These are phyloP conservation scores for Xenopus laevis DNA, from an alignment of 2,113 vertebrate genomes.

Conservation along the genomic window DNA sequence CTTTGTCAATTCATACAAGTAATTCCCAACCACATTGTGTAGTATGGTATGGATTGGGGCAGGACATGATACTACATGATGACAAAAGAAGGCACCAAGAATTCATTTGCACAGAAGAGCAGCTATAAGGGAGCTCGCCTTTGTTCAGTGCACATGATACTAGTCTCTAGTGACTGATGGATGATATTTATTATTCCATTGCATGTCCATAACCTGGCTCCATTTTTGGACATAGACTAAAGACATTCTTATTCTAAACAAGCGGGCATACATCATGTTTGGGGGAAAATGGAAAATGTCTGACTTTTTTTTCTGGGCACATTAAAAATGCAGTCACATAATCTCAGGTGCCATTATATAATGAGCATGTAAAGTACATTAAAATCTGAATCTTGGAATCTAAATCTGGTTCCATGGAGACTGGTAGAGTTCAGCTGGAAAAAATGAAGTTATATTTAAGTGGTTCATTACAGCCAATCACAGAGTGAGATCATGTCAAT, in stretches of 20 bases:
- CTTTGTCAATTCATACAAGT: too few species aligned
- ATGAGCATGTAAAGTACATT: constrained; percentile 29
- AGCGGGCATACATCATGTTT: not conserved
- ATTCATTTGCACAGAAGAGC: too few species aligned
- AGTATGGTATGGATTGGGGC: too few species aligned
- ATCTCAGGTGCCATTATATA: not conserved
- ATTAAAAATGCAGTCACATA: not conserved
- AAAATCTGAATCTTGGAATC: constrained; percentile 17
- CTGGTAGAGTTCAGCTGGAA: constrained; percentile 23
- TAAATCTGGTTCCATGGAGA: constrained; percentile 23
- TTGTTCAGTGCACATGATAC: constrained; percentile 34
- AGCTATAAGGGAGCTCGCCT: constrained; percentile 17
- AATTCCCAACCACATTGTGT: too few species aligned
- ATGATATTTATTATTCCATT: constrained; percentile 30
- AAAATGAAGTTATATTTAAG: constrained; percentile 10
- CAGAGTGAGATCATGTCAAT: constrained; percentile 23
- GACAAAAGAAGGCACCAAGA: too few species aligned
- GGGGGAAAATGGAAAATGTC: too few species aligned
- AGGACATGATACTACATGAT: too few species aligned
- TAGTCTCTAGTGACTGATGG: constrained; percentile 18
- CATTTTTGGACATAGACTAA: not conserved
- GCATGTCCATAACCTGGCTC: constrained; percentile 6
- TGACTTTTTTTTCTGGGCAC: not conserved
- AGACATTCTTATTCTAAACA: not conserved
- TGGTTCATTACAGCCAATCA: constrained; percentile 12